Evolutionary conservation across 2,888 invertebrate species (phyloP).

Genomic region (Campoplex capitator): DNA sequence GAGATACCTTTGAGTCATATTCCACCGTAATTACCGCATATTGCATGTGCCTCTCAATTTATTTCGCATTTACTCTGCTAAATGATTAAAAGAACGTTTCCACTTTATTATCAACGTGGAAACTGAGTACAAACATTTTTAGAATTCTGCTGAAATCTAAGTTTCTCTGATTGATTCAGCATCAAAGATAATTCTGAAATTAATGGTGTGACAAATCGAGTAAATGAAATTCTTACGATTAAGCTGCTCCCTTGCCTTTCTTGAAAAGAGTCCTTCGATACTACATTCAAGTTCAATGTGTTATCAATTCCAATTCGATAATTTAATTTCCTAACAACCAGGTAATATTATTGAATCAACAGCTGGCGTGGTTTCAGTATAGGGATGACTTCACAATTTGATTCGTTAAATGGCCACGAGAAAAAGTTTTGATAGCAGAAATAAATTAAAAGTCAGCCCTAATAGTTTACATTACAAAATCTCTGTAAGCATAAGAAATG

Average conservation of each 20-base stretch:
- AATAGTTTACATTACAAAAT: neutral
- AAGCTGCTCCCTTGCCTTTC: neutral
- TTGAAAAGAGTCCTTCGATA: neutral
- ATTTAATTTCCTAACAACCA: neutral
- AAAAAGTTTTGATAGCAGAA: neutral
- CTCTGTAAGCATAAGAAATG: neutral
- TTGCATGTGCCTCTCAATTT: conserved; percentile 12
- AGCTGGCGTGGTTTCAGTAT: neutral
- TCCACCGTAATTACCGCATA: conserved; percentile 40
- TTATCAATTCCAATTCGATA: neutral
- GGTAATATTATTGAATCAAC: neutral
- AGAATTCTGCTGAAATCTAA: conserved; percentile 23
- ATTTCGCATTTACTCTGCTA: conserved; percentile 24
- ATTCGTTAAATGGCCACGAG: neutral
- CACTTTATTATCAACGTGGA: neutral
- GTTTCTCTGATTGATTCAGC: conserved; percentile 39
- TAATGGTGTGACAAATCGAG: neutral
- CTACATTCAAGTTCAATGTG: neutral
- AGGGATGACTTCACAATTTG: neutral
- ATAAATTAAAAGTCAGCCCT: neutral
- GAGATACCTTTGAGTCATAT: conserved; percentile 47
- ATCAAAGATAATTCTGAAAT: conserved; percentile 41
- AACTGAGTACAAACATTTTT: conserved; percentile 4
- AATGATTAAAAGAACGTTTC: neutral
- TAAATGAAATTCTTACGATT: neutral